Evolutionary conservation across 2,797 vertebrate species (phyloP).

Genomic region (Microctenopoma lineatum): DNA sequence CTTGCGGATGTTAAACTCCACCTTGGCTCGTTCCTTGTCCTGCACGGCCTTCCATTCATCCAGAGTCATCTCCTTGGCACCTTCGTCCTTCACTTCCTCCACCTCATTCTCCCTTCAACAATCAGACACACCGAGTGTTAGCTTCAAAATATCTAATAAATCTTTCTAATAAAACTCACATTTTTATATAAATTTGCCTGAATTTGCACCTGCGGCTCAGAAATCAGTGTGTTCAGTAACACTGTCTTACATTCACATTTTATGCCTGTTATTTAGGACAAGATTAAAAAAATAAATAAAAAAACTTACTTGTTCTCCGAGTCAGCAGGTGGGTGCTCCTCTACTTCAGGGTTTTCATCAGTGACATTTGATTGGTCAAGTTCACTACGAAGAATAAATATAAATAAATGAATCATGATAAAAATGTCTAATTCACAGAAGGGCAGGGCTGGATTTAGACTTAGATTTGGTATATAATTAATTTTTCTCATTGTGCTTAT

Average conservation of each 20-base stretch:
- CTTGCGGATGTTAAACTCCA: slow-evolving; percentile 99
- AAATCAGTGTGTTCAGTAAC: background rate
- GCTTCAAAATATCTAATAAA: background rate
- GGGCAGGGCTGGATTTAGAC: background rate
- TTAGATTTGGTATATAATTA: background rate
- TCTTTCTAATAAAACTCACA: background rate
- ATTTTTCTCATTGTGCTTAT: background rate
- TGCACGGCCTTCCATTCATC: slow-evolving; percentile 99
- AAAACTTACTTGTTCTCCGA: slow-evolving; percentile 97
- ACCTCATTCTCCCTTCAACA: slow-evolving; percentile 94
- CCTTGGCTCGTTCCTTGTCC: slow-evolving; percentile 96
- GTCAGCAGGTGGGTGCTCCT: slow-evolving; percentile 95
- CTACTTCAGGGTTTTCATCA: slow-evolving; percentile 95
- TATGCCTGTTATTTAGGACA: background rate
- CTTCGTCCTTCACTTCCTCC: slow-evolving; percentile 97
- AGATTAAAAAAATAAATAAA: background rate
- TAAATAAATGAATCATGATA: too few species aligned
- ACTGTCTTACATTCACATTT: too few species aligned
- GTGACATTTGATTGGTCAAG: slow-evolving; percentile 95
- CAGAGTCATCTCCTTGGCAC: slow-evolving; percentile 98
- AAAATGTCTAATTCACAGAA: background rate
- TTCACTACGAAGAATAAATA: slow-evolving; percentile 80
- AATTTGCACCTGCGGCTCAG: background rate
- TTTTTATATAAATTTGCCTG: background rate
- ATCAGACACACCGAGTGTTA: slow-evolving; percentile 21